Base-by-base conservation (phyloP, 2,888 invertebrate genomes). In the Drosophila emarginata region DNA sequence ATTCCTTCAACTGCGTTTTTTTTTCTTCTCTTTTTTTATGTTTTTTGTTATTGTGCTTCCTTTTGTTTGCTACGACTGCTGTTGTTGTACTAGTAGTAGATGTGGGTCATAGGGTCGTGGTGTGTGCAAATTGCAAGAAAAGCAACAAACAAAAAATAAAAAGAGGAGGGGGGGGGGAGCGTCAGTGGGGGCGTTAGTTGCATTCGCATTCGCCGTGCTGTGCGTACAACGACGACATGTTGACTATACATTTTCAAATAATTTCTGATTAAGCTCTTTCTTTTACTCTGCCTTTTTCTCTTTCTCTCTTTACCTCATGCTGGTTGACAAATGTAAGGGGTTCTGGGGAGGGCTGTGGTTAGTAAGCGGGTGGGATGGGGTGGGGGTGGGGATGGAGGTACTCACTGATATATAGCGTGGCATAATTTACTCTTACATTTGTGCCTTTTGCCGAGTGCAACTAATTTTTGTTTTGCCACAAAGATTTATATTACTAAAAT, bases 191-290 rank as follows among this genome's bases (percentile, higher is more conserved):
- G 58, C 58, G 58, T 32, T 32, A 51, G 66, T 50, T 72, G 59
- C 64, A 45, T 64, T 51, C 64, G 59, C 64, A 45, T 64, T 51
- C 64, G 59, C 66, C 67, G 61, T 26, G 66, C 86, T 80, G 62
- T 74, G 80, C 84, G 79, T 84, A 80, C 81, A 63, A 69, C 64
- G 76, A 59, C 87, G 82, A 74, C 81, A 85, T 87, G 82, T 85
- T 85, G 87, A 79, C 81, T 85, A 83, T 78, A 78, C 82, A 86
- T 85, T 83, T 83, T 87, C 88, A 83, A 83, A 87, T 83, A 83
- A 87, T 83, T 83, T 78, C 82, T 83, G 82, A 83, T 83, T 83
- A 83, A 87, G 82, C 82, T 57, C 23, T 32, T 23, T 39, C 51
- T 50, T 51, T 28, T 53, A 2, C 32, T 11, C 11, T 37, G 28